Evolutionary conservation across 2,797 vertebrate species (phyloP), one percentile per base, ranked within the genome.

Genomic region (Centropyge bicolor): DNA sequence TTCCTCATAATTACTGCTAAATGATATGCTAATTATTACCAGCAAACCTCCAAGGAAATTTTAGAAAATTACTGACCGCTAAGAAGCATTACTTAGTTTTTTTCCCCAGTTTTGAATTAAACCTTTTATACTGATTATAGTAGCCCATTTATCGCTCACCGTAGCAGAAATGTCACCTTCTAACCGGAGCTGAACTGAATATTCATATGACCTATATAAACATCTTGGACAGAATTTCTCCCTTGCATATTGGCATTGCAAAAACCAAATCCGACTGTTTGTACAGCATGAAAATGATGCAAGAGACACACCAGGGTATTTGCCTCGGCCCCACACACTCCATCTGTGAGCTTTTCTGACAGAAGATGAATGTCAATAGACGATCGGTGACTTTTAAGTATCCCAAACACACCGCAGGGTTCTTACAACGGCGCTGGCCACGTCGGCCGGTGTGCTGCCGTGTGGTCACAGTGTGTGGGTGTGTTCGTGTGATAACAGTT

Each of bases 401-500:
- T 67, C 59, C 27, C 19, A 24, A 70, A 75, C 31, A 41, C 60
- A 57, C 45, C 8, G n/a, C 40, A 55, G 24, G 60, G 14, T 13
- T 19, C 49, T 40, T n/a, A 7, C 9, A 31, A n/a, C 45, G 20
- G 49, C 4, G 22, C 43, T 24, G 54, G 52, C 40, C 40, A 20
- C 5, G 1, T 57, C 49, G 64, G 48, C 16, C 20, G 24, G 36
- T 19, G 12, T 16, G 19, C 45, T 54, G 36, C 64, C 20, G 45
- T 51, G 52, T 52, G 45, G 43, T 49, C 31, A 48, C n/a, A 31
- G 45, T 16, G 24, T 60, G 56, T 60, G 22, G 16, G 36, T 64
- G 36, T 66, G 60, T 49, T 8, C 36, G 27, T 9, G 52, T 67
- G 74, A 69, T 74, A 70, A 61, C 38, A 17, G 65, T 75, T 70